Evolutionary conservation across 2,797 vertebrate genomes (phyloP).

Genomic region (Danio kyathit): DNA sequence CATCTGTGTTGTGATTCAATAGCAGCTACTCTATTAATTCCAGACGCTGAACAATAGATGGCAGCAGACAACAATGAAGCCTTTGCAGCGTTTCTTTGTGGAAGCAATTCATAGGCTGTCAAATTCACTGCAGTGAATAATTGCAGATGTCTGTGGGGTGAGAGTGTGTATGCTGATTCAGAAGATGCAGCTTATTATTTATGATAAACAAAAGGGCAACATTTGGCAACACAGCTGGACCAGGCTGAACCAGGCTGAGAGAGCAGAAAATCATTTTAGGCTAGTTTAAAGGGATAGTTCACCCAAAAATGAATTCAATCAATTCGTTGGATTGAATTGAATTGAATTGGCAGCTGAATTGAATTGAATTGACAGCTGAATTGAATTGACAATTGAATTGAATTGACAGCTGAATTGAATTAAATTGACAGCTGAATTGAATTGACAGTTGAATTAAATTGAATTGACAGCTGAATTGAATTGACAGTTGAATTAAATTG

Average conservation of each 20-base stretch:
- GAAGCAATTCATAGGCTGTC: constrained; percentile 7
- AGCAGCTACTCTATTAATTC: constrained; percentile 8
- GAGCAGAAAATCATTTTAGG: not conserved
- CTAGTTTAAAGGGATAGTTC: not conserved
- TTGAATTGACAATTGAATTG: too few species aligned
- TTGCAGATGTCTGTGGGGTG: not conserved
- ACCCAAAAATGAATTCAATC: too few species aligned
- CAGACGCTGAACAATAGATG: constrained; percentile 40
- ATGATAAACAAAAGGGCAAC: not conserved
- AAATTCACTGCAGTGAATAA: constrained; percentile 12
- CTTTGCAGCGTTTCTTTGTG: constrained; percentile 18
- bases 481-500: too few species aligned
- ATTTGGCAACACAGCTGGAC: not conserved
- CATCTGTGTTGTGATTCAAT: constrained; percentile 42
- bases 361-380: too few species aligned
- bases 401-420: too few species aligned
- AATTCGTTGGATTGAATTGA: too few species aligned
- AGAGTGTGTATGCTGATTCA: not conserved
- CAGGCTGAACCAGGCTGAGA: not conserved
- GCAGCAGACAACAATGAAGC: constrained; percentile 37
- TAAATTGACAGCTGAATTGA: too few species aligned
- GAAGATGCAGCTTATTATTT: not conserved
- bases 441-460: too few species aligned
- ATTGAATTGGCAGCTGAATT: too few species aligned
- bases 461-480: too few species aligned